These are phyloP conservation scores for Pegea sp. DNA, from an alignment of 23 tunicate species.

Conservation along the genomic window DNA sequence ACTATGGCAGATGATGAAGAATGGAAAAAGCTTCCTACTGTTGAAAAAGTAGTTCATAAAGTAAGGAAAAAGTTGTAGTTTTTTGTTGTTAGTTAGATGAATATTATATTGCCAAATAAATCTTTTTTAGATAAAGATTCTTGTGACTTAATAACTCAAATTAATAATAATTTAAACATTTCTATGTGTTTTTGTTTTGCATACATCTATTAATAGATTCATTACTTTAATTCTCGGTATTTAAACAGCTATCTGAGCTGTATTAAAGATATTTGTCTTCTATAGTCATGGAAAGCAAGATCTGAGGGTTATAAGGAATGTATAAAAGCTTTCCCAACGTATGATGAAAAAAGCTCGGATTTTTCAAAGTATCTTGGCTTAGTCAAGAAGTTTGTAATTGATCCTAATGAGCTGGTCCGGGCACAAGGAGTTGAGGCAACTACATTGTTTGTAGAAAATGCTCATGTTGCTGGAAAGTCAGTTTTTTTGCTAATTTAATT, in stretches of 20 bases:
- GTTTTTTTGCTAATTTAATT: too few relatives aligned
- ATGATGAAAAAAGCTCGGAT: constrained; percentile 67
- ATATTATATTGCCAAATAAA: constrained; percentile 1
- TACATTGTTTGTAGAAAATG: constrained; percentile 41
- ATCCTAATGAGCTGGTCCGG: constrained; percentile 80
- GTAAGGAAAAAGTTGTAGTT: constrained; percentile 1
- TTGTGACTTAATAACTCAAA: too few relatives aligned
- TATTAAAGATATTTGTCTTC: not conserved
- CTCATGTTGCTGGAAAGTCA: constrained; percentile 85
- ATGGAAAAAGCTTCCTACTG: constrained; percentile 84
- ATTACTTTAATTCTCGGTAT: not conserved
- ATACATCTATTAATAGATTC: too few relatives aligned
- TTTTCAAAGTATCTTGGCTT: constrained; percentile 68
- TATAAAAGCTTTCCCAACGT: constrained; percentile 33
- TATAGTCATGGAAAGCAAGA: constrained; percentile 84
- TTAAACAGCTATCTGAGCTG: not conserved
- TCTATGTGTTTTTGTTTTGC: not conserved
- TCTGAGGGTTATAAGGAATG: constrained; percentile 92
- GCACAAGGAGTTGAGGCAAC: constrained; percentile 72
- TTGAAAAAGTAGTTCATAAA: constrained; percentile 67
- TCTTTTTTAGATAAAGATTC: too few relatives aligned
- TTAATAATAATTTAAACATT: not conserved
- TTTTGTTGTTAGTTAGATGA: not conserved
- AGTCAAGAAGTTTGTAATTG: constrained; percentile 75
- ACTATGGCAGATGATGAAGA: constrained; percentile 90